Percentiles rank a stretch among this genome's conserved stretches.
phyloP scores from a whole-genome alignment of 1,140 invertebrate genomes.

The Trichogramma pretiosum region DNA sequence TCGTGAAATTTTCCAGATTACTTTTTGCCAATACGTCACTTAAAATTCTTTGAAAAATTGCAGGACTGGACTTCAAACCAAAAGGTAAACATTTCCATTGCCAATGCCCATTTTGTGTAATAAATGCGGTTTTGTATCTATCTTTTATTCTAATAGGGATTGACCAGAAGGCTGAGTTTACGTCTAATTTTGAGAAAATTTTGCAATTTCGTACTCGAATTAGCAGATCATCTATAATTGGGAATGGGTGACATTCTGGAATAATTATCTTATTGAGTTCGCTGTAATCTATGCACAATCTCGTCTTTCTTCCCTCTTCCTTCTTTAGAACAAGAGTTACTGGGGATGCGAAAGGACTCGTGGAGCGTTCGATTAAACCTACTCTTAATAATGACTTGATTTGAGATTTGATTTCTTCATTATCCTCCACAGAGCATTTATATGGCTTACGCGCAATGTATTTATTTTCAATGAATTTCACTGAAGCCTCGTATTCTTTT shows the following conservation, averaged over 20 bases:
- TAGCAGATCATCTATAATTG: constrained; percentile 27
- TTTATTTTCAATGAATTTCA: too few species aligned
- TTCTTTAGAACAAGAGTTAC: constrained; percentile 32
- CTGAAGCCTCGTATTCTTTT: too few species aligned
- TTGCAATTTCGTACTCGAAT: constrained; percentile 24
- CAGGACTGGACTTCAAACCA: constrained; percentile 24
- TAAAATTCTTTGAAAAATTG: constrained; percentile 17
- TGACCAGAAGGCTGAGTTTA: constrained; percentile 38
- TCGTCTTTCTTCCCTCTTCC: too few species aligned
- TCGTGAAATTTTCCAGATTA: constrained; percentile 15
- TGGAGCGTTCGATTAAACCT: constrained; percentile 11
- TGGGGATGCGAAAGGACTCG: constrained; percentile 30
- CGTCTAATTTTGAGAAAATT: constrained; percentile 31
- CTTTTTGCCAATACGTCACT: constrained; percentile 20
- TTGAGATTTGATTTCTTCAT: constrained; percentile 8
- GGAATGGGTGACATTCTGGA: constrained; percentile 35
- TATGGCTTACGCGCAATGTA: too few species aligned
- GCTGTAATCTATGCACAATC: constrained; percentile 25
- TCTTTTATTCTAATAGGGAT: too few species aligned
- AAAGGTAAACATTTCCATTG: constrained; percentile 27
- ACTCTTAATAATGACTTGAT: constrained; percentile 4
- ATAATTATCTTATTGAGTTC: constrained; percentile 13
- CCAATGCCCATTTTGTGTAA: constrained; percentile 23
- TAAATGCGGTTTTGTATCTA: constrained; percentile 29
- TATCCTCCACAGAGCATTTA: constrained; percentile 6